Evolutionary conservation across 2,888 invertebrate species (phyloP), one percentile per base, ranked within the genome.

Genomic region (Drosophila subquinaria): DNA sequence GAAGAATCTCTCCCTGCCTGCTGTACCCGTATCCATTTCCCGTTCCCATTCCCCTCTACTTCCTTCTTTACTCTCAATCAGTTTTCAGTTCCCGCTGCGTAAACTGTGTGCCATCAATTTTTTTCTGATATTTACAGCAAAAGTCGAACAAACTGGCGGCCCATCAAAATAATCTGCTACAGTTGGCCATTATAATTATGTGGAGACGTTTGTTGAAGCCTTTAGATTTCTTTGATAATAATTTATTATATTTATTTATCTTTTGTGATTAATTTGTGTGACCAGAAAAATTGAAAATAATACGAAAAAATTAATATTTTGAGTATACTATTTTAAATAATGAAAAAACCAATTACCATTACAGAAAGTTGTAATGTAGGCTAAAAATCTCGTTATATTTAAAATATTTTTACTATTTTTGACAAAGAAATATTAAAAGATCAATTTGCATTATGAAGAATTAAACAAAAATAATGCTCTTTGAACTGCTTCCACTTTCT

Each of bases 151-250:
- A 59, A 57, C 56, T 75, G 79, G 63, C 81, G 56, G 69, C 62
- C 79, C 88, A 82, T 85, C 82, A 82, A 76, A 85, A 88, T 76
- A 84, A 82, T 73, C 76, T 63, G 60, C 76, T 61, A 70, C 61
- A 61, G 42, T 63, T 70, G 56, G 59, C 56, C 51, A 62, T 67
- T 36, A 59, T 57, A 48, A 60, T 63, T 66, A 35, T 60, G 38
- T 56, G 66, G 51, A 10, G 50, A 57, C 56, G 38, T 69, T 76
- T 68, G 53, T 30, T 40, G 13, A 43, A 35, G 3, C 35, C 11
- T 51, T 17, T 35, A 8, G 8, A 20, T 9, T 51, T 1, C 3
- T 10, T 10, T 27, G 15, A 1, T 4, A 17, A 4, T 13, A 27
- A 27, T 27, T n/a, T 35, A 53, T 55, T 17, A 42, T 9, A 5